Evolutionary conservation across 2,888 invertebrate species (phyloP).

Genomic region (Ectemnius cavifrons): DNA sequence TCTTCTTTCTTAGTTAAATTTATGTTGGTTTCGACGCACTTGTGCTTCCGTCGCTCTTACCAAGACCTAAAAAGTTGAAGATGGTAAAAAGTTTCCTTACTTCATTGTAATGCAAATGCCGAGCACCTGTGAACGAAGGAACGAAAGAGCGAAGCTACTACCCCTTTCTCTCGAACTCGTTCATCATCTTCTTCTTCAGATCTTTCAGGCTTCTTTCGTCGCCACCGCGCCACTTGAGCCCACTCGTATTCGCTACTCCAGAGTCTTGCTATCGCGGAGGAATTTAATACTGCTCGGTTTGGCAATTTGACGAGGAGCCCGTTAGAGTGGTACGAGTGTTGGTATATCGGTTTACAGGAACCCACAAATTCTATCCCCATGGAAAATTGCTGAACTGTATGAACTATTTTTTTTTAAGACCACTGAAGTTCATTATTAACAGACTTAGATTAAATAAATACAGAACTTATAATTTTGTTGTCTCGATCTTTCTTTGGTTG

Average conservation of each 20-base stretch:
- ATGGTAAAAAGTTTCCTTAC: constrained; percentile 1
- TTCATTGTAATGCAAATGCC: constrained; percentile 19
- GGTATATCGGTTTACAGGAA: no score
- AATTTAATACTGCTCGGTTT: constrained; percentile 71
- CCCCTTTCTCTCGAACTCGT: not conserved
- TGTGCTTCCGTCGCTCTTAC: constrained; percentile 16
- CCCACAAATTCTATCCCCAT: no score
- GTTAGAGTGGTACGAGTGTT: constrained; percentile 39
- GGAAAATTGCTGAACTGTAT: no score
- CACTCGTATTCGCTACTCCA: constrained; percentile 53
- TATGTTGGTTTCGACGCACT: not conserved
- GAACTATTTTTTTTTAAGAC: no score
- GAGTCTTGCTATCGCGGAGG: constrained; percentile 65
- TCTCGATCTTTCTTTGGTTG: no score
- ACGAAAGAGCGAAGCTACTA: not conserved
- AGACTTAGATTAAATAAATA: no score
- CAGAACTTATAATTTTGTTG: no score
- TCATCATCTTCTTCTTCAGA: constrained; percentile 14
- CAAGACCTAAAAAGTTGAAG: not conserved
- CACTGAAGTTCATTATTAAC: no score
- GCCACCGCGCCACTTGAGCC: constrained; percentile 25
- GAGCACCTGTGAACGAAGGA: constrained; percentile 10
- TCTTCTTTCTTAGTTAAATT: constrained; percentile 21
- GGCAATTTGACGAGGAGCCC: constrained; percentile 53
- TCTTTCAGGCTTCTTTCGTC: constrained; percentile 24